Percentiles rank a stretch among this genome's conserved stretches.
These are phyloP conservation scores for Gallinago undulata DNA, from an alignment of 2,113 vertebrate species.

Conservation along the genomic window DNA sequence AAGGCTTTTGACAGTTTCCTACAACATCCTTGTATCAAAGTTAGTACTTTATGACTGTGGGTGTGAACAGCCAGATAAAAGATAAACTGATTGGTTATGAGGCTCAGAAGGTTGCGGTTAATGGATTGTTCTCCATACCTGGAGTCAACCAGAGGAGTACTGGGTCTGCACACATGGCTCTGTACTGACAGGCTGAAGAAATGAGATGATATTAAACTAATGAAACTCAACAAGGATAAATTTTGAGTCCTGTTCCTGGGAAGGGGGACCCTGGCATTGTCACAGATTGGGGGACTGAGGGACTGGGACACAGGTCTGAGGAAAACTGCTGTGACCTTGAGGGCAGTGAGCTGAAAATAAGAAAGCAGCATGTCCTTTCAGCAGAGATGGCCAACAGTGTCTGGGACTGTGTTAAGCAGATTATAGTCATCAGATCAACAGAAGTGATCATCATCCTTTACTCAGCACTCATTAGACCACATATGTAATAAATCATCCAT, in stretches of 20 bases:
- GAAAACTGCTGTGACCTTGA: background rate
- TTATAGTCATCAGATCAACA: background rate
- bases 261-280: background rate
- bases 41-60: background rate
- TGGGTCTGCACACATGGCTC: background rate
- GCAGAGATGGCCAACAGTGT: background rate
- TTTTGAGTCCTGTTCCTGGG: background rate
- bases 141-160: background rate
- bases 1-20: background rate
- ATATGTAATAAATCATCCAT: background rate
- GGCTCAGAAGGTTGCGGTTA: background rate
- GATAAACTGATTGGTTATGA: background rate
- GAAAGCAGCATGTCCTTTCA: background rate
- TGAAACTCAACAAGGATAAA: background rate
- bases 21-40: background rate
- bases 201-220: background rate
- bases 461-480: background rate
- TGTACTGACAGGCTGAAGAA: background rate
- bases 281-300: background rate
- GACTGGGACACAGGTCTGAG: background rate
- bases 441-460: background rate
- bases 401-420: background rate
- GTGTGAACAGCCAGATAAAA: background rate
- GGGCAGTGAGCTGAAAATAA: background rate
- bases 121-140: background rate